These are phyloP conservation scores for Agapostemon virescens DNA, from an alignment of 2,888 invertebrate species.

Conservation along the genomic window DNA sequence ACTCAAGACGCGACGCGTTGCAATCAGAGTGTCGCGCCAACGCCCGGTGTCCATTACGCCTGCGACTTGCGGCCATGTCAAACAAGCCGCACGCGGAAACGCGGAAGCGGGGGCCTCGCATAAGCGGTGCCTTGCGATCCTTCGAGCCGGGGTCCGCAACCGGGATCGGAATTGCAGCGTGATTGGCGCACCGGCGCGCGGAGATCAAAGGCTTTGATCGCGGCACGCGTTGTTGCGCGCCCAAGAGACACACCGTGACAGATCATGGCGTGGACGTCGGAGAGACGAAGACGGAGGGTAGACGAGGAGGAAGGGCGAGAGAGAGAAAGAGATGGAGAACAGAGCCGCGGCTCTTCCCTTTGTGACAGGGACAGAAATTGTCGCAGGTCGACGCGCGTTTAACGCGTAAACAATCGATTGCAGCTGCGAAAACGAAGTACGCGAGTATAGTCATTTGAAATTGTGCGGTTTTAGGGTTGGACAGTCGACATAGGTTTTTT, in stretches of 20 bases:
- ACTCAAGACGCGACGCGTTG: constrained; percentile 12
- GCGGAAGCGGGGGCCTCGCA: constrained; percentile 20
- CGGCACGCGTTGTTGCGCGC: constrained; percentile 33
- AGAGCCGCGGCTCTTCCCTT: constrained; percentile 43
- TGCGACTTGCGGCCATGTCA: not conserved
- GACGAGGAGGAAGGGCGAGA: not conserved
- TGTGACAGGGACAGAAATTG: constrained; percentile 62
- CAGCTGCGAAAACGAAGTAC: not conserved
- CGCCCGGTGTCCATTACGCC: constrained; percentile 14
- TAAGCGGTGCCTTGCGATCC: constrained; percentile 42
- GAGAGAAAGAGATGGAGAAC: not conserved
- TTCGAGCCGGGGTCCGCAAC: constrained; percentile 21
- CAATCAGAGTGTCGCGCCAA: constrained; percentile 23
- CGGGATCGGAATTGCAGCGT: constrained; percentile 54
- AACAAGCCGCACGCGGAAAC: constrained; percentile 22
- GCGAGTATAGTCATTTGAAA: not conserved
- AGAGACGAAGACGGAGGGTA: not conserved
- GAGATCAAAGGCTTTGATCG: constrained; percentile 61
- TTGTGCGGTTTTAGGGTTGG: too few species aligned
- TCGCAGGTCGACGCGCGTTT: constrained; percentile 50
- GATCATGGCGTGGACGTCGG: constrained; percentile 35
- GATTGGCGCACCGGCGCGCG: constrained; percentile 49
- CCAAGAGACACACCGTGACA: constrained; percentile 42
- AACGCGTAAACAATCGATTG: constrained; percentile 34
- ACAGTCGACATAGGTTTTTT: too few species aligned